These are phyloP conservation scores for Ischnura elegans DNA, from an alignment of 2,888 invertebrate genomes.

Conservation along the genomic window DNA sequence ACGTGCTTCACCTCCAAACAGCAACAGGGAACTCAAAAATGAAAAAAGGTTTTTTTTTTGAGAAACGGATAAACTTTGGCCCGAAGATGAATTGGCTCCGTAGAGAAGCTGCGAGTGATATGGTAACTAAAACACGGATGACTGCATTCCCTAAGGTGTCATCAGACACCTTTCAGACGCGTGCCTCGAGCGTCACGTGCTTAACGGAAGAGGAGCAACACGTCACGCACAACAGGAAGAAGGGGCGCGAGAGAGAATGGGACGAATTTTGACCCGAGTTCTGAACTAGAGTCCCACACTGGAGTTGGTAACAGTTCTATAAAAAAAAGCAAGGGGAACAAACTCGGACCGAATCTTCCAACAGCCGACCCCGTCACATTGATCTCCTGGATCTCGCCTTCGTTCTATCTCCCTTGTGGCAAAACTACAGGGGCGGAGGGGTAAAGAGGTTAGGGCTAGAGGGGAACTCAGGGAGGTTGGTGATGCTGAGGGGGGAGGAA, in stretches of 20 bases:
- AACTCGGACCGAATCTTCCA: background rate
- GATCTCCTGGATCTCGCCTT: no score
- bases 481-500: background rate
- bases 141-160: background rate
- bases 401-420: constrained; percentile 30
- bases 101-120: background rate
- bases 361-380: background rate
- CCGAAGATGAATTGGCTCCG: no score
- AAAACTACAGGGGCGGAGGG: background rate
- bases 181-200: background rate
- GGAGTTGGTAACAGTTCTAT: background rate
- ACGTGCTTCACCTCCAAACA: no score
- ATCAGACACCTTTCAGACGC: background rate
- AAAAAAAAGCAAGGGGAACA: background rate
- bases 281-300: background rate
- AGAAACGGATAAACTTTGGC: no score
- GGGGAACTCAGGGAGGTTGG: background rate
- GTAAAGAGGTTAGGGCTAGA: no score
- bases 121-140: background rate
- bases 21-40: no score
- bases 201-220: background rate
- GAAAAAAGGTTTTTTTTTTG: no score
- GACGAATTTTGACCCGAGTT: background rate
- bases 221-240: background rate
- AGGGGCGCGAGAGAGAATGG: background rate